Evolutionary conservation across 1,140 invertebrate species (phyloP).

Genomic region (Leptestheria dahalacensis): DNA sequence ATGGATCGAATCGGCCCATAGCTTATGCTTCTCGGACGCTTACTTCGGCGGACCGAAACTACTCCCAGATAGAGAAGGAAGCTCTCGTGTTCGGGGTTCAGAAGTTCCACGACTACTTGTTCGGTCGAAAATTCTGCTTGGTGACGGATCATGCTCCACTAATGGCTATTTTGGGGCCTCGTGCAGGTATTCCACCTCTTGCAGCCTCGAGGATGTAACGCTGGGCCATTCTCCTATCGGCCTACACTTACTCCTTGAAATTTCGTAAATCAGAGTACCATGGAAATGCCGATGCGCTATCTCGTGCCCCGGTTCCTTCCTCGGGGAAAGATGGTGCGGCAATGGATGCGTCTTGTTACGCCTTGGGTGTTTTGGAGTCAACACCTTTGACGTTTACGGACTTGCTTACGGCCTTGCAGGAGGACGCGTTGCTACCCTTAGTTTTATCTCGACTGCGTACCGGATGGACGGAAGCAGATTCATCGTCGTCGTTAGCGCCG

Average conservation of each 20-base stretch:
- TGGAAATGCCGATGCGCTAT: constrained; percentile 23
- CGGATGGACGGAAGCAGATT: neutral
- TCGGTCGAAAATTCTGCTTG: constrained; percentile 27
- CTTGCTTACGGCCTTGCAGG: neutral
- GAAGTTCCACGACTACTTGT: constrained; percentile 27
- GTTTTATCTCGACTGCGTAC: neutral
- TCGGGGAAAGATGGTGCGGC: neutral
- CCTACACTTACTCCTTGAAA: constrained; percentile 27
- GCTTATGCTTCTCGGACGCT: constrained; percentile 28
- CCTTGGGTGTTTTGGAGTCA: neutral
- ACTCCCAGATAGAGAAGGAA: constrained; percentile 29
- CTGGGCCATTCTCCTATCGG: constrained; percentile 26
- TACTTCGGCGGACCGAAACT: constrained; percentile 22
- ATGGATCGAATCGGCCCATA: constrained; percentile 31
- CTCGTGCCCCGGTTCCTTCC: constrained; percentile 17
- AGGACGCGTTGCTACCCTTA: neutral
- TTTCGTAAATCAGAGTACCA: constrained; percentile 23
- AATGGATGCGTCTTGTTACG: neutral
- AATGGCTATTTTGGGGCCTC: constrained; percentile 21
- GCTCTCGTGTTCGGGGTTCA: constrained; percentile 26
- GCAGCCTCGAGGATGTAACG: constrained; percentile 26
- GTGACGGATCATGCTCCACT: constrained; percentile 29
- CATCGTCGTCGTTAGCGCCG: neutral
- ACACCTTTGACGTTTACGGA: neutral
- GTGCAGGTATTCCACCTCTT: constrained; percentile 22